These are phyloP conservation scores for Pseudomyrmex dendroicus DNA, from an alignment of 1,140 invertebrate genomes.

Conservation along the genomic window DNA sequence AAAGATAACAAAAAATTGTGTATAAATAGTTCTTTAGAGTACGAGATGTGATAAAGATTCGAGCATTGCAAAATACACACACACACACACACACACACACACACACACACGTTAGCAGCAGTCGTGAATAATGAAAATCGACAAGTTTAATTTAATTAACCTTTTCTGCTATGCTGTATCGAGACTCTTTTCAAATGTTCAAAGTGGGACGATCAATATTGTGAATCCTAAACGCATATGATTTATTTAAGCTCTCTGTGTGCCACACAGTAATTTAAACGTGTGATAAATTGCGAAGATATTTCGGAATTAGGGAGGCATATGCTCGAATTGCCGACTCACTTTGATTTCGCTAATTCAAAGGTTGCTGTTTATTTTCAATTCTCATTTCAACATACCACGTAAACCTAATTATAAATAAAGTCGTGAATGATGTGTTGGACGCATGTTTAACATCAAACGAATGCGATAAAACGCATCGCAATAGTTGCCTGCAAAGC, in stretches of 20 bases:
- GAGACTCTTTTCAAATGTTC: slow-evolving; percentile 22
- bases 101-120: too few relatives aligned
- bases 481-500: neutral
- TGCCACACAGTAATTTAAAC: neutral
- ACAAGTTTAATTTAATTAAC: slow-evolving; percentile 26
- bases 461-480: slow-evolving; percentile 14
- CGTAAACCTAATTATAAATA: slow-evolving; percentile 42
- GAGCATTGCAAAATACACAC: too few relatives aligned
- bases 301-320: slow-evolving; percentile 21
- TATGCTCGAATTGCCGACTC: slow-evolving; percentile 21
- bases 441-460: slow-evolving; percentile 13
- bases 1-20: too few relatives aligned
- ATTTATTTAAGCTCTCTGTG: slow-evolving; percentile 33
- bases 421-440: slow-evolving; percentile 14
- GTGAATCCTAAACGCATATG: slow-evolving; percentile 40
- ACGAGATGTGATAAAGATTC: too few relatives aligned
- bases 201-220: slow-evolving; percentile 41
- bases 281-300: slow-evolving; percentile 42
- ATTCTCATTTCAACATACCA: neutral
- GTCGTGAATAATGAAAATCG: too few relatives aligned
- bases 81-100: too few relatives aligned
- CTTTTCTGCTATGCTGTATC: slow-evolving; percentile 35
- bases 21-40: too few relatives aligned
- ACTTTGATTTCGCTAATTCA: slow-evolving; percentile 52
- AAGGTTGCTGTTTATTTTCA: slow-evolving; percentile 41